Conservation (phyloP, 2,888 invertebrate species). For the Notocelia uddmanniana region DNA sequence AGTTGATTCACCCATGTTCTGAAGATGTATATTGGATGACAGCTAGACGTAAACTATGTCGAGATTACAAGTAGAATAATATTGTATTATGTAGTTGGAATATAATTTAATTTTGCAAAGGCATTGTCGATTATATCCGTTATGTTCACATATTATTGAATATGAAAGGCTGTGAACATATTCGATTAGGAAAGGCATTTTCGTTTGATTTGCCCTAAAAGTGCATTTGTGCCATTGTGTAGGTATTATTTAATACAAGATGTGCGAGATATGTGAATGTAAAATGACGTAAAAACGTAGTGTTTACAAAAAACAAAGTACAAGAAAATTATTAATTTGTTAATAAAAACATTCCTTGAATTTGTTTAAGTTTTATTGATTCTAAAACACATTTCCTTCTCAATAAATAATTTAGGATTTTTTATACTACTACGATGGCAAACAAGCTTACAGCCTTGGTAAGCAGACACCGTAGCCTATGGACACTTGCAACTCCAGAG, state of each 20-base stretch:
- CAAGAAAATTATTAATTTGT: constrained; percentile 19
- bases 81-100: background rate
- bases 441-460: no score
- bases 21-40: background rate
- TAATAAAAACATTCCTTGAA: constrained; percentile 30
- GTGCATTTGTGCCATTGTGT: constrained; percentile 61
- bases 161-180: constrained; percentile 73
- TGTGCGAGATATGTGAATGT: background rate
- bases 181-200: constrained; percentile 55
- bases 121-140: constrained; percentile 47
- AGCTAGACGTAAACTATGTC: background rate
- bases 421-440: no score
- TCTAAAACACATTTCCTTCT: background rate
- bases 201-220: constrained; percentile 51
- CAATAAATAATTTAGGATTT: no score
- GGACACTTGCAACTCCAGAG: no score
- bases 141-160: constrained; percentile 59
- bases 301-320: constrained; percentile 26
- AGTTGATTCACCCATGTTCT: no score
- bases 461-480: no score
- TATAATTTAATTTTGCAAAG: constrained; percentile 25
- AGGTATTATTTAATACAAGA: constrained; percentile 51
- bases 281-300: background rate
- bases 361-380: constrained; percentile 31
- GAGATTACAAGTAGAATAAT: constrained; percentile 1